Evolutionary conservation across 2,797 vertebrate species (phyloP), one percentile per base, ranked within the genome.

Genomic region (Tokudaia muenninki): DNA sequence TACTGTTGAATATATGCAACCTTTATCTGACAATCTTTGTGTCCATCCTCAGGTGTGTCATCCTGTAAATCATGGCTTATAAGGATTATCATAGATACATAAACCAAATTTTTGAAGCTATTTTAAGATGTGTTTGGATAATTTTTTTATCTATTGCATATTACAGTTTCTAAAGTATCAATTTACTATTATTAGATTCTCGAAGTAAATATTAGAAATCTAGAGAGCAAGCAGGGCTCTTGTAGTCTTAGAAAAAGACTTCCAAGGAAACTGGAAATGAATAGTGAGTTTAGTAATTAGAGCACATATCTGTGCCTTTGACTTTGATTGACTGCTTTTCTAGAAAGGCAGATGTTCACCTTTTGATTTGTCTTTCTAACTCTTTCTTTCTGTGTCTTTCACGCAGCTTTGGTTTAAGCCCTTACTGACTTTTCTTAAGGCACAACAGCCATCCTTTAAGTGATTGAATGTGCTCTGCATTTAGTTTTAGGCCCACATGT

Each of bases 311-410:
- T 78, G 77, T 11, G 61, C 87, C 55, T 95, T 78, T 96, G 90
- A 96, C 84, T 78, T 93, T 96, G 96, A 97, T 90, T 96, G 88
- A 95, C 90, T 90, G 26, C 87, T 95, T 88, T 94, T 92, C 74
- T 80, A 67, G 78, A 72, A 94, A 96, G 78, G 67, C 97, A 96
- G 92, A 96, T 94, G 78, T 91, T 95, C 95, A 84, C 95, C 67
- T 94, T 96, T 87, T 82, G 61, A 87, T 34, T 50, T 65, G 86
- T 61, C 50, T 94, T 89, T 91, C 50, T 79, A 26, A 93, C 65
- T 70, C 31, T 4, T 4, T 52, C 37, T 50, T 34, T 0, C 26
- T 57, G 1, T 82, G 87, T 95, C 77, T 87, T 93, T 16, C 24
- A 41, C 2, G 47, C 19, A 92, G 47, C 7, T 44, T 93, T 94